phyloP scores from a whole-genome alignment of 2,888 invertebrate species.

The Drosophila mayaguana region DNA sequence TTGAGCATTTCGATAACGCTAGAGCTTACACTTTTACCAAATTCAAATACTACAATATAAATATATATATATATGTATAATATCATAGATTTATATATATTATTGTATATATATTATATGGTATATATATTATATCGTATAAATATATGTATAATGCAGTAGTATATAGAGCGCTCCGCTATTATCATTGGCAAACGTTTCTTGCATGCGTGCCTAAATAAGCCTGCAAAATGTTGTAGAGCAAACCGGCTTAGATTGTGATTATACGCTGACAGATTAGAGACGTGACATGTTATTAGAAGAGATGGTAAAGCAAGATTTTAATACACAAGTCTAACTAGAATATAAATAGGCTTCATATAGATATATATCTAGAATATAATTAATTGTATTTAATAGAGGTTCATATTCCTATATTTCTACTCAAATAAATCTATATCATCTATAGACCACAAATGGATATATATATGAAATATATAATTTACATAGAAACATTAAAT shows the following conservation, averaged over 20 bases:
- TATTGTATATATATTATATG: background rate
- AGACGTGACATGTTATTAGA: background rate
- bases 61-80: conserved; percentile 1
- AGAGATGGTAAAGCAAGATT: background rate
- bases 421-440: background rate
- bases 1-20: conserved; percentile 16
- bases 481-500: background rate
- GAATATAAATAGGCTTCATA: background rate
- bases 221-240: conserved; percentile 32
- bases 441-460: background rate
- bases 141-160: background rate
- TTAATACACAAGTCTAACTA: background rate
- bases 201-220: conserved; percentile 37
- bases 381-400: background rate
- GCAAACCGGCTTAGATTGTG: background rate
- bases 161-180: background rate
- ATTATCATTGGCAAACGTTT: conserved; percentile 8
- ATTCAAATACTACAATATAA: conserved; percentile 7
- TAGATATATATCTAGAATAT: background rate
- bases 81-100: background rate
- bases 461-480: background rate
- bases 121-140: background rate
- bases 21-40: conserved; percentile 26
- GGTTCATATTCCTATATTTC: background rate
- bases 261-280: conserved; percentile 1